Percentiles rank a stretch among this genome's conserved stretches.
These are phyloP conservation scores for Cephus rjabovi DNA, from an alignment of 2,888 invertebrate genomes.

Conservation along the genomic window DNA sequence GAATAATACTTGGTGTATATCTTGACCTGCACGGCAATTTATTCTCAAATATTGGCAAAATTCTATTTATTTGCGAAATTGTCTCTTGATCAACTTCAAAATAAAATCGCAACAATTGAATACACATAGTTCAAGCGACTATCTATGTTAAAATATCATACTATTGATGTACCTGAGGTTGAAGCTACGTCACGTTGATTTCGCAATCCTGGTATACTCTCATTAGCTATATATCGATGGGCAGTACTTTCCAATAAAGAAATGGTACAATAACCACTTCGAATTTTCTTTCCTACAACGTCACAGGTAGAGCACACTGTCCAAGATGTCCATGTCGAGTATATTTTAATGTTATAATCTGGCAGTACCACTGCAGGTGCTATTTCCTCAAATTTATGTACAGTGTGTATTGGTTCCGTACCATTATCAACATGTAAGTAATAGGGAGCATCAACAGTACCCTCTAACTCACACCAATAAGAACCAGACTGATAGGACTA, in stretches of 20 bases:
- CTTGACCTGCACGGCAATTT: constrained; percentile 73
- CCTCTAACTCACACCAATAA: constrained; percentile 70
- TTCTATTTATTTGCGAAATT: constrained; percentile 15
- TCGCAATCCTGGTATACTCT: not conserved
- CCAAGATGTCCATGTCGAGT: constrained; percentile 75
- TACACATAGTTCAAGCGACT: not conserved
- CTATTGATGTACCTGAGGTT: not conserved
- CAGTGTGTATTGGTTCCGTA: constrained; percentile 62
- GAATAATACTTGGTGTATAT: constrained; percentile 67
- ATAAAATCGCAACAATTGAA: not conserved
- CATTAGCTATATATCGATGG: constrained; percentile 14
- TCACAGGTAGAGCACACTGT: constrained; percentile 75
- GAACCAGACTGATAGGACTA: constrained; percentile 68
- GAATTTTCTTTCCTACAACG: constrained; percentile 70
- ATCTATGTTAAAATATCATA: not conserved
- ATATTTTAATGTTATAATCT: constrained; percentile 64
- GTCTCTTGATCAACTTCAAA: constrained; percentile 1
- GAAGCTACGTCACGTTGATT: not conserved
- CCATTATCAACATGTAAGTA: constrained; percentile 70
- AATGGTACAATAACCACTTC: constrained; percentile 73
- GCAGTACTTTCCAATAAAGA: constrained; percentile 30
- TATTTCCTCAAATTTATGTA: constrained; percentile 50
- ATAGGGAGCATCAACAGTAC: constrained; percentile 65
- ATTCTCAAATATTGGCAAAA: constrained; percentile 67
- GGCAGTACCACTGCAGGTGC: constrained; percentile 44